Percentiles rank a stretch among this genome's conserved stretches.
Conservation (phyloP, 2,113 vertebrate genomes). For the Macrotis lagotis region DNA sequence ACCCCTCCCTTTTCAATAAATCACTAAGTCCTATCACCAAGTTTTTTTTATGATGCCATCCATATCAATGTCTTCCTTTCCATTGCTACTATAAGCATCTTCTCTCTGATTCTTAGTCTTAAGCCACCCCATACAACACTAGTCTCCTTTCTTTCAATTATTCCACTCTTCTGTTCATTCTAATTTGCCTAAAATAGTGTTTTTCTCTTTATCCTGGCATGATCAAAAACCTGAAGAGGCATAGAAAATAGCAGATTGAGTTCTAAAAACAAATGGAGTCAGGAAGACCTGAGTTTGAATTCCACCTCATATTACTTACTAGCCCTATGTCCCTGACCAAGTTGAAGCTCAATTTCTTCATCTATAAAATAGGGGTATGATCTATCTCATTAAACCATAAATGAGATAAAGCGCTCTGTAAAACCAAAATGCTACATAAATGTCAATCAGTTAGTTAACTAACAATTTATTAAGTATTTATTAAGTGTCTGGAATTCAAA, state of each 20-base stretch:
- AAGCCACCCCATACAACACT: neutral
- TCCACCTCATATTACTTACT: no score
- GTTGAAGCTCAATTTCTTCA: neutral
- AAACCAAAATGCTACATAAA: neutral
- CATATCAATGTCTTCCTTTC: neutral
- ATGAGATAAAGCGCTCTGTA: neutral
- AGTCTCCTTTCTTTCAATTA: neutral
- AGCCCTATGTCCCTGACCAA: neutral
- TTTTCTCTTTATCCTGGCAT: neutral
- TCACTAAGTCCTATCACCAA: neutral
- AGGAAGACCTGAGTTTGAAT: neutral
- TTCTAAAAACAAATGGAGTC: neutral
- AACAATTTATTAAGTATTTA: neutral
- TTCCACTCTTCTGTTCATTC: neutral
- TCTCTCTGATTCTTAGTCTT: neutral
- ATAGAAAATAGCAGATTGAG: neutral
- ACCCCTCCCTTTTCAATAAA: neutral
- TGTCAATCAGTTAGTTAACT: neutral
- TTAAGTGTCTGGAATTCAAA: neutral
- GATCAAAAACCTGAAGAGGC: neutral
- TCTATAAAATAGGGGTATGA: neutral
- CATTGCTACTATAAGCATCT: accelerated
- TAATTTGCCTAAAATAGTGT: neutral
- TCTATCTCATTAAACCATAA: neutral
- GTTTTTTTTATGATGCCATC: neutral